Evolutionary conservation across 2,797 vertebrate species (phyloP), one percentile per base, ranked within the genome.

Genomic region (Tamandua tetradactyla): DNA sequence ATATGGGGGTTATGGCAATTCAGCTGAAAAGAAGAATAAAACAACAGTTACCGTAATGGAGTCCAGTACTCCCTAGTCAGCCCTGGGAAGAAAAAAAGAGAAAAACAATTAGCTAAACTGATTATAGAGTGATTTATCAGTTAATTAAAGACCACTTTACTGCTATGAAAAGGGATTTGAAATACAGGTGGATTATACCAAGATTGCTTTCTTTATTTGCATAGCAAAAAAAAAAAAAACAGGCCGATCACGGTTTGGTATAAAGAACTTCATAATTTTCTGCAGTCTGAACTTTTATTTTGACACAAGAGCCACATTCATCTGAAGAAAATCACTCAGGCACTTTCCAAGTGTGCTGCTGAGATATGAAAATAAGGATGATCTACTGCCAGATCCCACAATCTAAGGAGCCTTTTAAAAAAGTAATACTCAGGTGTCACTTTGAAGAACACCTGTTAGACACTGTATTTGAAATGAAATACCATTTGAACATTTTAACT

Each of bases 371-470:
- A 93, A 94, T 91, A 49, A 89, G 35, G 4, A 44, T 91, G 71
- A 94, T 79, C 13, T 62, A 93, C 37, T 20, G 2, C 42, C 91
- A 75, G 44, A 35, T 55, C 84, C 69, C 61, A 75, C 64, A 80
- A 0, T 83, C n/a, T 15, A 92, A 57, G 76, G 87, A 92, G n/a
- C 0, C 5, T 89, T 11, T 22, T 89, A 92, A 81, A 68, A n/a
- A 91, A 13, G 78, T 8, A 62, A 5, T 0, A 42, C 57, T 9
- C 66, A 71, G 89, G 93, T 76, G 22, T 69, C 3, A 79, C 68
- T 93, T 91, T 87, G 82, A 93, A 87, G n/a, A 95, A 89, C 68
- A 91, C 78, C 85, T 94, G 82, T 57, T 94, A 97, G 76, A 75
- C 25, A 6, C 0, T 27, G n/a, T 62, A 74, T 85, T 59, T 71